Conservation (phyloP, 2,888 invertebrate genomes). For the Xestia sexstrigata region DNA sequence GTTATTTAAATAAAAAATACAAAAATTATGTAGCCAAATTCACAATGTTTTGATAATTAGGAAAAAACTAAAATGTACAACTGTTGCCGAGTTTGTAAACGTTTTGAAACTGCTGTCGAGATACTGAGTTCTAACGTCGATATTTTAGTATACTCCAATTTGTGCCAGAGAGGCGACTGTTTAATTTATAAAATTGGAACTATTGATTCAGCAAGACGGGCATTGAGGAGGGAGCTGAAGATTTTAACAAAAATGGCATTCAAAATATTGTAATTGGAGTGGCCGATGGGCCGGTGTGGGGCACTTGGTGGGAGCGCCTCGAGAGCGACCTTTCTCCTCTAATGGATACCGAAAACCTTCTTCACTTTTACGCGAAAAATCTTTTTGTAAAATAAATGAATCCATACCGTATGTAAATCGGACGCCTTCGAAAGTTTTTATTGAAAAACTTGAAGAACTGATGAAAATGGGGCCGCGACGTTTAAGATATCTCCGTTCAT, state of each 20-base stretch:
- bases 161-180: conserved; percentile 21
- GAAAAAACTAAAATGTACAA: neutral
- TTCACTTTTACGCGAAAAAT: conserved; percentile 86
- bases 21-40: neutral
- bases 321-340: conserved; percentile 84
- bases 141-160: conserved; percentile 24
- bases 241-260: conserved; percentile 74
- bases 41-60: neutral
- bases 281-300: conserved; percentile 72
- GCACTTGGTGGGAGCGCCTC: conserved; percentile 68
- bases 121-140: neutral
- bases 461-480: conserved; percentile 88
- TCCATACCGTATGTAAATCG: conserved; percentile 90
- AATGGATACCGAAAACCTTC: conserved; percentile 87
- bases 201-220: conserved; percentile 69
- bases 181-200: conserved; percentile 64
- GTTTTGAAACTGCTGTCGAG: neutral
- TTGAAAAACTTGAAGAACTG: conserved; percentile 90
- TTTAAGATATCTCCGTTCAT: conserved; percentile 84
- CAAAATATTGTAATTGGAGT: conserved; percentile 84
- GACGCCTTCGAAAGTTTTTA: conserved; percentile 89
- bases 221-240: conserved; percentile 34
- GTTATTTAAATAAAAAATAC: neutral
- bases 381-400: conserved; percentile 89
- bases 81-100: neutral